A percentile compares a stretch with the other conserved stretches of the same genome.
Evolutionary conservation across 2,797 vertebrate genomes (phyloP).

Genomic region (Oreonectes daqikongensis): DNA sequence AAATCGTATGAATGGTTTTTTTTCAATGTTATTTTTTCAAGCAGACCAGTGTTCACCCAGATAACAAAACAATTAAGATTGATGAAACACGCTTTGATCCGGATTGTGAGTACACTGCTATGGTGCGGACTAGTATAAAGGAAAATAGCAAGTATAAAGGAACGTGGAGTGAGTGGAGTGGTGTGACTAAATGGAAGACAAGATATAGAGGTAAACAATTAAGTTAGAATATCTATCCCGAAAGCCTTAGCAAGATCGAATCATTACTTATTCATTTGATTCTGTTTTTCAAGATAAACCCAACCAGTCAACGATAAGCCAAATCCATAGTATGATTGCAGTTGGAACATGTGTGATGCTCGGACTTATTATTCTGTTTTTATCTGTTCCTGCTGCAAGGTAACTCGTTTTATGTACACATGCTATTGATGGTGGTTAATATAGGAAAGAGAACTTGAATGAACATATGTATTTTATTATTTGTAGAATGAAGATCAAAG

Average conservation of each 20-base stretch:
- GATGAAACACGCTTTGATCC: not conserved
- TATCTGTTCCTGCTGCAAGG: not conserved
- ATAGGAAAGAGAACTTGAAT: not conserved
- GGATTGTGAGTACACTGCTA: slow-evolving; percentile 46
- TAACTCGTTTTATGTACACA: not conserved
- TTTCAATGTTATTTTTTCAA: not conserved
- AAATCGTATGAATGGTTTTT: slow-evolving; percentile 2
- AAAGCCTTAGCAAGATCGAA: not conserved
- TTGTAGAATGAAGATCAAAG: slow-evolving; percentile 53
- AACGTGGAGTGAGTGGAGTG: slow-evolving; percentile 64
- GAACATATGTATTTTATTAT: not conserved
- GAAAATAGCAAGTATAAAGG: fast-evolving
- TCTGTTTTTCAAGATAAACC: not conserved
- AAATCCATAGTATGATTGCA: not conserved
- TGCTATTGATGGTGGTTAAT: not conserved
- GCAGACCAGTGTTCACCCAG: fast-evolving
- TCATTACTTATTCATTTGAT: not conserved
- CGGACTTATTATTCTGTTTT: slow-evolving; percentile 12
- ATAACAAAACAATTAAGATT: fast-evolving
- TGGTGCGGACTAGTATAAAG: slow-evolving; percentile 19
- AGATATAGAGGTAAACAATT: slow-evolving; percentile 49
- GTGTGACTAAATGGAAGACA: slow-evolving; percentile 44
- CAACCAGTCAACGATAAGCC: not conserved
- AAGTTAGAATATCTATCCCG: not conserved
- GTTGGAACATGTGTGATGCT: slow-evolving; percentile 14